Evolutionary conservation across 92 coral and sea anemone species (phyloP).

Genomic region (Porites evermanni): DNA sequence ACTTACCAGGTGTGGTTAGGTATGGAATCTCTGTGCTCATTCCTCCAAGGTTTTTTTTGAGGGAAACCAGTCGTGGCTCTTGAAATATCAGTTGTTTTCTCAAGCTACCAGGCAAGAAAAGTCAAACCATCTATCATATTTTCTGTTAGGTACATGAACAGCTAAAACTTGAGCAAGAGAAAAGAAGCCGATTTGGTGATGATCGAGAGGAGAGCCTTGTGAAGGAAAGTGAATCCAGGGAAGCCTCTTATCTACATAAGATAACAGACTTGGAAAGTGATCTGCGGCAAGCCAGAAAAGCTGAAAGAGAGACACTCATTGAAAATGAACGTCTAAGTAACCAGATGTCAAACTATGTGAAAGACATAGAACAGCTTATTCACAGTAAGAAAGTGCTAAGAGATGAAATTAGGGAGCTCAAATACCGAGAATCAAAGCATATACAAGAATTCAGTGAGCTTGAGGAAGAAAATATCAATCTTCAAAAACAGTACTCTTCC

Average conservation of each 20-base stretch:
- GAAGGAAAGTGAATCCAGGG: conserved; percentile 97
- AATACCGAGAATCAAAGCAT: conserved; percentile 82
- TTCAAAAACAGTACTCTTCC: conserved; percentile 91
- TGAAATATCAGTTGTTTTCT: no score
- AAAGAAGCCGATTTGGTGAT: conserved; percentile 95
- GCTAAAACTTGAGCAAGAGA: conserved; percentile 93
- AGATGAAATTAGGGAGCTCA: conserved; percentile 88
- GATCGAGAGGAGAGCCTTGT: conserved; percentile 94
- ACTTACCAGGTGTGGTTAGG: no score
- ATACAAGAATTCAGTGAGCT: conserved; percentile 90
- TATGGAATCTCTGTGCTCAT: no score
- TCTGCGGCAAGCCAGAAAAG: conserved; percentile 84
- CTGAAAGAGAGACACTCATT: conserved; percentile 79
- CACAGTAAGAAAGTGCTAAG: conserved; percentile 83
- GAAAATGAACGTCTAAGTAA: conserved; percentile 87
- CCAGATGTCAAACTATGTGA: conserved; percentile 75
- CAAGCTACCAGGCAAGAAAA: not conserved
- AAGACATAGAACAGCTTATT: conserved; percentile 85
- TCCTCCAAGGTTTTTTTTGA: no score
- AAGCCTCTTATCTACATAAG: conserved; percentile 87
- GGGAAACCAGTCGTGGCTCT: not conserved
- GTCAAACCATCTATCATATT: conserved; percentile 8
- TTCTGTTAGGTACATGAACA: conserved; percentile 85
- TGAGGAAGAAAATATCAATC: conserved; percentile 93
- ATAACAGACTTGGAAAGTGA: conserved; percentile 95